phyloP scores from a whole-genome alignment of 2,113 vertebrate species.

The Cryptotis parvus region DNA sequence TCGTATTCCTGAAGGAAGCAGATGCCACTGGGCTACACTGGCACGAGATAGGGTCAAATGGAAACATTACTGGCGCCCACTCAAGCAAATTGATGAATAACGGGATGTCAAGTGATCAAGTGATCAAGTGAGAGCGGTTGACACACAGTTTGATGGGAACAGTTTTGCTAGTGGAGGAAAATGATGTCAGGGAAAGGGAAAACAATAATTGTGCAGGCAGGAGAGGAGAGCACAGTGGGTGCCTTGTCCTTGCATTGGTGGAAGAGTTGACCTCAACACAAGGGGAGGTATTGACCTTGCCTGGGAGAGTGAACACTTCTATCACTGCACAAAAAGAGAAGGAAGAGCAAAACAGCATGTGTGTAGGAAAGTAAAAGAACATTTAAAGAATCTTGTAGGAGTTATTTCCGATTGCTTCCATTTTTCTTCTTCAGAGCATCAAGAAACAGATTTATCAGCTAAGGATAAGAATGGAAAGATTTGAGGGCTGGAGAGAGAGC shows the following conservation, averaged over 20 bases:
- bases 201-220: fast-evolving
- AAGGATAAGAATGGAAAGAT: not conserved
- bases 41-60: no score
- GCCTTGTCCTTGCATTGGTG: not conserved
- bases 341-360: fast-evolving
- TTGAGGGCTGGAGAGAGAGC: no score
- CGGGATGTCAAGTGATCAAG: no score
- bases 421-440: not conserved
- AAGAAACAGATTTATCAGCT: not conserved
- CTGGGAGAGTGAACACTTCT: not conserved
- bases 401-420: not conserved
- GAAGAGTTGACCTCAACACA: no score
- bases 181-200: not conserved
- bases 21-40: no score
- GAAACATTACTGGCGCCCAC: no score
- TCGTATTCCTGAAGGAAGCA: no score
- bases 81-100: no score
- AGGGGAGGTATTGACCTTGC: not conserved
- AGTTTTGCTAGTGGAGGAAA: not conserved
- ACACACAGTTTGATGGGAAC: not conserved
- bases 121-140: no score
- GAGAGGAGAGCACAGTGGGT: not conserved
- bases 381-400: not conserved
- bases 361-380: not conserved
- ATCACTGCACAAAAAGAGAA: not conserved